phyloP scores from a whole-genome alignment of 2,113 vertebrate genomes.

The Solenodon paradoxus region DNA sequence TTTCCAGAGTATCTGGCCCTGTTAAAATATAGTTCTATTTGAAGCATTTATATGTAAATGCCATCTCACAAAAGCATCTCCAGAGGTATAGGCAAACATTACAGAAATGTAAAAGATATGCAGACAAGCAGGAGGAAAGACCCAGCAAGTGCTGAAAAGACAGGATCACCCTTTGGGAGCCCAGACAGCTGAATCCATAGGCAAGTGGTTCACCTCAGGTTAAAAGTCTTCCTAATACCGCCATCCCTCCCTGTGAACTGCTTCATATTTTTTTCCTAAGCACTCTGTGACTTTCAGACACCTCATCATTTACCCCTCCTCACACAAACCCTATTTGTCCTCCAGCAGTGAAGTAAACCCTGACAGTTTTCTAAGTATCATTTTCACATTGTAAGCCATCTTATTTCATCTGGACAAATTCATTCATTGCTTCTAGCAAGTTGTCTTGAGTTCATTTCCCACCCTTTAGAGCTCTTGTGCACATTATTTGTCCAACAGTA shows the following conservation, averaged over 20 bases:
- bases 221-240: background rate
- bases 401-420: background rate
- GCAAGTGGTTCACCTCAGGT: too few species aligned
- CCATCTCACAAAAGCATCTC: background rate
- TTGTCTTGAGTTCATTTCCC: background rate
- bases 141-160: background rate
- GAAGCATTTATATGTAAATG: background rate
- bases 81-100: background rate
- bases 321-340: background rate
- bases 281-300: background rate
- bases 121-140: background rate
- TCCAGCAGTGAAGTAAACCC: background rate
- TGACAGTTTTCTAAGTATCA: background rate
- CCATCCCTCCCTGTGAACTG: background rate
- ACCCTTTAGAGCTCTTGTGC: background rate
- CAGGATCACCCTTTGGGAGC: background rate
- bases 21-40: conserved; percentile 10
- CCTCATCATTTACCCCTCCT: background rate
- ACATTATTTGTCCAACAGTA: background rate
- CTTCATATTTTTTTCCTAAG: background rate
- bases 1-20: background rate
- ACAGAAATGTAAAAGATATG: background rate
- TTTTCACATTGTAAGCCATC: background rate
- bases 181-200: background rate
- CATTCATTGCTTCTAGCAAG: background rate